Percentiles rank a stretch among this genome's conserved stretches.
Evolutionary conservation across 1,140 invertebrate genomes (phyloP).

Genomic region (Cyphomyrmex costatus): DNA sequence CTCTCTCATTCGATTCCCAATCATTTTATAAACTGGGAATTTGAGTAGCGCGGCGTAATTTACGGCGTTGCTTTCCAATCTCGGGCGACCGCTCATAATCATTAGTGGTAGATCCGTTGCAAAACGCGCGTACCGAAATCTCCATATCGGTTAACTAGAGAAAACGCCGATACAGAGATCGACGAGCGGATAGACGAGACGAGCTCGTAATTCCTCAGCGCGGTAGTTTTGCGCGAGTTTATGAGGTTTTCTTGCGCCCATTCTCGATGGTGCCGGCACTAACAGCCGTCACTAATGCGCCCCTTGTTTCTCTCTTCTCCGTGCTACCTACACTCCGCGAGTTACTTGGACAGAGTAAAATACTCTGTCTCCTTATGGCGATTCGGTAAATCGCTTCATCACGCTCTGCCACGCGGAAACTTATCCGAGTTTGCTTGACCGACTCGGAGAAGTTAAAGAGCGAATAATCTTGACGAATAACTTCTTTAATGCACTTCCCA

Average conservation of each 20-base stretch:
- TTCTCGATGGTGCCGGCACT: conserved; percentile 40
- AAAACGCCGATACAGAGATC: conserved; percentile 47
- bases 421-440: conserved; percentile 1
- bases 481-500: neutral
- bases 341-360: conserved; percentile 39
- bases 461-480: conserved; percentile 22
- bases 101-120: conserved; percentile 54
- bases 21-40: conserved; percentile 38
- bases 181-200: conserved; percentile 26
- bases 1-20: neutral
- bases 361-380: conserved; percentile 53
- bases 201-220: conserved; percentile 52
- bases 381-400: conserved; percentile 60
- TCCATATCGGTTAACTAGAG: conserved; percentile 38
- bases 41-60: conserved; percentile 50
- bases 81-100: conserved; percentile 38
- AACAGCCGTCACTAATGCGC: conserved; percentile 63
- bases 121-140: conserved; percentile 7
- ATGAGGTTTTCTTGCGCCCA: conserved; percentile 64
- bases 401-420: conserved; percentile 39
- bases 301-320: neutral
- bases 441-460: conserved; percentile 1
- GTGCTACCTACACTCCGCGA: conserved; percentile 14
- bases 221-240: conserved; percentile 60
- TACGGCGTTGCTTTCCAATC: conserved; percentile 37